Evolutionary conservation across 2,113 vertebrate genomes (phyloP), one percentile per base, ranked within the genome.

Genomic region (Tretioscincus oriximinensis): DNA sequence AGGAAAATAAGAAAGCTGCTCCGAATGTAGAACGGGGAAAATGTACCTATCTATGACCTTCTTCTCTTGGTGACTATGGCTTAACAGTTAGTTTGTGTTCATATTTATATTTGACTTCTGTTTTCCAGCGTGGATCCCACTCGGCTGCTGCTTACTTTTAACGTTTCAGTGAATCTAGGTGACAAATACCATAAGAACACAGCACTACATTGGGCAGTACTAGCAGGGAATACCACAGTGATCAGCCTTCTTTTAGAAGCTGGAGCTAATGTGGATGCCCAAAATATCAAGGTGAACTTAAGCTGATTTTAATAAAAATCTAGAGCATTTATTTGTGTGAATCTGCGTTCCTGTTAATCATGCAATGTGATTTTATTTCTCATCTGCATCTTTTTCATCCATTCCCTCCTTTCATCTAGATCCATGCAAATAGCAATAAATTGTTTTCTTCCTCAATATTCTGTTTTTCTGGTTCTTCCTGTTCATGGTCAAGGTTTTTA

Each of bases 171-270:
- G 89, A 99, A 98, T 93, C 96, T 99, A 90, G 98, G 98, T 69
- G 98, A 99, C 96, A 99, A 99, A 89, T 99, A 98, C 89, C 98
- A 99, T 94, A 99, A 99, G 95, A 99, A 99, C 92, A 99, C 98
- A 67, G 97, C 98, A 70, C 88, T 99, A 91, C 98, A 99, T 87
- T 99, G 98, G 98, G 98, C 98, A 73, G 98, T 99, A 68, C 95
- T 99, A 90, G 98, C 98, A 41, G 98, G 98, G 91, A 99, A 99
- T 95, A 99, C 98, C 79, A 99, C 98, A n/a, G 98, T 99, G 89
- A 99, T 99, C 93, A 99, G 97, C 92, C 96, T 99, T 91, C 96
- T 99, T 10, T 93, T 99, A 92, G 98, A 99, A 76, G 97, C 97
- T 84, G 98, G 98, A 81, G 96, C 97, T 85, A 99, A 99, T 77